Conservation (phyloP, 2,113 vertebrate genomes). For the Triplophysa rosa region DNA sequence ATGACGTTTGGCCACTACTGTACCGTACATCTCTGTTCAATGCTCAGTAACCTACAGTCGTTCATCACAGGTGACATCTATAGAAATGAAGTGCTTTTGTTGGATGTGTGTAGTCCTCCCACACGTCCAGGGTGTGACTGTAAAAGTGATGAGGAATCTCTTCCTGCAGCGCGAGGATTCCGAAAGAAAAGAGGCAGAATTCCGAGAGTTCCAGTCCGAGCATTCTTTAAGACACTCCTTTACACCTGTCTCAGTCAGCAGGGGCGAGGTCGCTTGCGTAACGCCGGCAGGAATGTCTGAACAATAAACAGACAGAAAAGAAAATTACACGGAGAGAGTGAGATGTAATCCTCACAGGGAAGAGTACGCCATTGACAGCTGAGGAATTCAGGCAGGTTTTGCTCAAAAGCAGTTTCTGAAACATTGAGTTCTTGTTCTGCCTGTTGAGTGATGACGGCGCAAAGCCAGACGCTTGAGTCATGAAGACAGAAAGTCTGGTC, state of each 20-base stretch:
- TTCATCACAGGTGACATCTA: neutral
- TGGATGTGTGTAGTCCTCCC: neutral
- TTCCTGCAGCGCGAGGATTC: neutral
- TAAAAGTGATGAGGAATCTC: neutral
- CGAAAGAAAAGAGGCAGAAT: neutral
- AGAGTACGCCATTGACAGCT: neutral
- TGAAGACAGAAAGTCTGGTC: neutral
- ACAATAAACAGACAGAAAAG: neutral
- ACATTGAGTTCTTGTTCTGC: neutral
- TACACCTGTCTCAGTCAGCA: neutral
- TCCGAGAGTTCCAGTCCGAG: constrained; percentile 8
- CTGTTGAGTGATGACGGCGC: neutral
- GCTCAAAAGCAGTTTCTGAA: neutral
- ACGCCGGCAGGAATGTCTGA: neutral
- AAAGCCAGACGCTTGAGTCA: neutral
- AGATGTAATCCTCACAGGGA: neutral
- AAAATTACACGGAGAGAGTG: neutral
- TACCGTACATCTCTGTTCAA: no score
- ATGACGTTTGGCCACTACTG: no score
- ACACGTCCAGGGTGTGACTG: neutral
- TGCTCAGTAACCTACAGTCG: neutral
- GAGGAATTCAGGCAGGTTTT: neutral
- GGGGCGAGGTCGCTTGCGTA: neutral
- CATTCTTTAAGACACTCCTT: constrained; percentile 21
- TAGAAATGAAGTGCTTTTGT: neutral